Conservation (phyloP, 2,113 vertebrate genomes). For the Megaceryle maxima region DNA sequence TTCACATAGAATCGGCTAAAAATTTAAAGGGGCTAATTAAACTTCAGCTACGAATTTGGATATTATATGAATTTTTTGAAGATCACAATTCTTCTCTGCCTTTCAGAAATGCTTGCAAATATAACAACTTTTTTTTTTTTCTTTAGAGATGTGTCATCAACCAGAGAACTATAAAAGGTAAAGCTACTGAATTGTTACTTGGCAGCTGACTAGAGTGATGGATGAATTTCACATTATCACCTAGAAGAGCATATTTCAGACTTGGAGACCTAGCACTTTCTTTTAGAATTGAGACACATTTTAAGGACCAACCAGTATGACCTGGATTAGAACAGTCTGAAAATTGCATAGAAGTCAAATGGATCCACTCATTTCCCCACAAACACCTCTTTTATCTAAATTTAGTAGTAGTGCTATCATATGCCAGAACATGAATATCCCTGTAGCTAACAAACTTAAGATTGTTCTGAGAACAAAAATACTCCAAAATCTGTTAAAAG, state of each 20-base stretch:
- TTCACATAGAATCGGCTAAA: neutral
- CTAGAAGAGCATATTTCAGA: slow-evolving; percentile 6
- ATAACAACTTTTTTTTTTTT: neutral
- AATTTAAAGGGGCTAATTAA: neutral
- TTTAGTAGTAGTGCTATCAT: neutral
- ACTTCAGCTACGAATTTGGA: neutral
- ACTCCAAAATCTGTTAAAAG: neutral
- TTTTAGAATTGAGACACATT: neutral
- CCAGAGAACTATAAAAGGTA: neutral
- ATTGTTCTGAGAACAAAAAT: neutral
- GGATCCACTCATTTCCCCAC: neutral
- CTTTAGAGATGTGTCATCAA: neutral
- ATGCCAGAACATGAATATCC: neutral
- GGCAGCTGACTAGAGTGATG: neutral
- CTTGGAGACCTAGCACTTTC: neutral
- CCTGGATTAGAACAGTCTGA: neutral
- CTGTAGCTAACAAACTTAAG: neutral
- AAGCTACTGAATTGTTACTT: neutral
- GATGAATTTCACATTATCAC: neutral
- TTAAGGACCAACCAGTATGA: neutral
- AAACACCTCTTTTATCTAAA: neutral
- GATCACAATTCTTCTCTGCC: neutral
- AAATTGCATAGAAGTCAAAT: neutral
- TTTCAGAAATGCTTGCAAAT: slow-evolving; percentile 4
- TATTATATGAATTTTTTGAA: neutral